Evolutionary conservation across 1,140 invertebrate genomes (phyloP).

Genomic region (Drosophila mauritiana): DNA sequence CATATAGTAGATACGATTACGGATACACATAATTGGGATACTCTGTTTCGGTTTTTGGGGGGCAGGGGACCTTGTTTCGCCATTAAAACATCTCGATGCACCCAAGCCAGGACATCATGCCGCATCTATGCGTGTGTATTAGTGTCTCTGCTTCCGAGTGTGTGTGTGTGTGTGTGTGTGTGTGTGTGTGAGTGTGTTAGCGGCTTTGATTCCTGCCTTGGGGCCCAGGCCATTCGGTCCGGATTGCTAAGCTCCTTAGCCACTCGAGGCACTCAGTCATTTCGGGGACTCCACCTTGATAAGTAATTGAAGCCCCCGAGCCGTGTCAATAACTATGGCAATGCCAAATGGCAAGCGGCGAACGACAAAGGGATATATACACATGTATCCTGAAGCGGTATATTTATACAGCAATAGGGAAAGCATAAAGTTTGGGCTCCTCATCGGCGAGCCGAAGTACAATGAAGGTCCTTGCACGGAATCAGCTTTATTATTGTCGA

Average conservation of each 20-base stretch:
- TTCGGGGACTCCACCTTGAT: conserved; percentile 25
- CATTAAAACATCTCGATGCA: conserved; percentile 21
- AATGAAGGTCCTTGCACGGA: conserved; percentile 2
- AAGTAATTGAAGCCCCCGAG: conserved; percentile 42
- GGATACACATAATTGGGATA: conserved; percentile 18
- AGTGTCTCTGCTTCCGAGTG: too few species aligned
- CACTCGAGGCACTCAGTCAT: conserved; percentile 2
- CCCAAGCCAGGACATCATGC: not conserved
- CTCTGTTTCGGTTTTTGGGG: conserved; percentile 13
- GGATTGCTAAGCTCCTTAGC: conserved; percentile 35
- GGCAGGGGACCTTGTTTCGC: conserved; percentile 11
- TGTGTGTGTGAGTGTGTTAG: not conserved
- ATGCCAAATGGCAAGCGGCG: conserved; percentile 22
- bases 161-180: too few species aligned
- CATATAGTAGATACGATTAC: conserved; percentile 39
- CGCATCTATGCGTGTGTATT: not conserved
- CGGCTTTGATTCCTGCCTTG: conserved; percentile 5
- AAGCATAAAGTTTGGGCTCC: conserved; percentile 5
- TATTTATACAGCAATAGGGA: conserved; percentile 17
- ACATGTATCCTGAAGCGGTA: conserved; percentile 10
- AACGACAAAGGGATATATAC: conserved; percentile 15
- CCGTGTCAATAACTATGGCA: conserved; percentile 31
- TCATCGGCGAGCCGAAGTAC: conserved; percentile 19
- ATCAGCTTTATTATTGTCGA: too few species aligned
- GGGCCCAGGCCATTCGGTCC: conserved; percentile 12